A percentile compares a stretch with the other conserved stretches of the same genome.
Conservation (phyloP, 2,797 vertebrate genomes). For the Channallabes apus region DNA sequence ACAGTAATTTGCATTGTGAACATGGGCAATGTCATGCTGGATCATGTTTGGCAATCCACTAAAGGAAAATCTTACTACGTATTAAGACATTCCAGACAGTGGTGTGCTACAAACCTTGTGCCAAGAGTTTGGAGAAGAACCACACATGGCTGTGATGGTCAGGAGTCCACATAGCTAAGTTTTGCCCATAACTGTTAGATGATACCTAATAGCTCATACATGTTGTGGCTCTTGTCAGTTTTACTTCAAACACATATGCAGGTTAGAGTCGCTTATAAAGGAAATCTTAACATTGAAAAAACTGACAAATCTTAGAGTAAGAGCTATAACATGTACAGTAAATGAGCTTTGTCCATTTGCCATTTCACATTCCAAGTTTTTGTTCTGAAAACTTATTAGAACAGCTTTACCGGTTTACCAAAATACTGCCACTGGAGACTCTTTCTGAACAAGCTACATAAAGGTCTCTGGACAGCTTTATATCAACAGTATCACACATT, state of each 20-base stretch:
- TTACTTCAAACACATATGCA: neutral
- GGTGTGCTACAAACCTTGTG: neutral
- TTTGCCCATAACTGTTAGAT: neutral
- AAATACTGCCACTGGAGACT: neutral
- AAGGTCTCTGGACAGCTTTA: neutral
- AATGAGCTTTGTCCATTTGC: neutral
- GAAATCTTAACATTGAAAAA: no score
- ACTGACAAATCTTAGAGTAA: no score
- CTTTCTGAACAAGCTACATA: neutral
- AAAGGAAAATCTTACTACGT: neutral
- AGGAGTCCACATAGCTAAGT: neutral
- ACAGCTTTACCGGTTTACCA: neutral
- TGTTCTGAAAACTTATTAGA: neutral
- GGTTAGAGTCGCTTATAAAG: neutral
- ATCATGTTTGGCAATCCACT: neutral
- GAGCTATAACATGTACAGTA: neutral
- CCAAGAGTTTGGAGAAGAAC: neutral
- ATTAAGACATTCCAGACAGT: no score
- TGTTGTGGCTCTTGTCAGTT: neutral
- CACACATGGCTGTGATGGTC: neutral
- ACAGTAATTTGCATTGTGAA: neutral
- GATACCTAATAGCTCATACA: neutral
- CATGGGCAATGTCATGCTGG: neutral
- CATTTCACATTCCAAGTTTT: neutral
- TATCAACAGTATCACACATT: neutral